phyloP scores from a whole-genome alignment of 2,888 invertebrate species.

The Tetheella fluctuosa region DNA sequence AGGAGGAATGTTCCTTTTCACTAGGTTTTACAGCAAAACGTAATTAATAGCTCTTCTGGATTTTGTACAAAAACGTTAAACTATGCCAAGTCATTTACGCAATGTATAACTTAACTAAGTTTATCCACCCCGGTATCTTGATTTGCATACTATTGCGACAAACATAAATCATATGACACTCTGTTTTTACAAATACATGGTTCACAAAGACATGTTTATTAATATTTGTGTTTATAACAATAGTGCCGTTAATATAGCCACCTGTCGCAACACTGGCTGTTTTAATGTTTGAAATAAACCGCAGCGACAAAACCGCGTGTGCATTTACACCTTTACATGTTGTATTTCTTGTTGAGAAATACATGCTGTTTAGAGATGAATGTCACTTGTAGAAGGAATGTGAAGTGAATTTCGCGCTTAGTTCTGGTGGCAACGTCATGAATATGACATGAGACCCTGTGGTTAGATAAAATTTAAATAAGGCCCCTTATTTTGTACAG shows the following conservation, averaged over 20 bases:
- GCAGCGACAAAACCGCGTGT: slow-evolving; percentile 25
- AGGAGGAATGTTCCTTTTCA: no score
- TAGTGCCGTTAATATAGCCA: background rate
- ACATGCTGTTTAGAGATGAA: slow-evolving; percentile 49
- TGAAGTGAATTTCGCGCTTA: slow-evolving; percentile 55
- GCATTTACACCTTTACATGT: slow-evolving; percentile 43
- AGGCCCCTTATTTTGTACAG: slow-evolving; percentile 5
- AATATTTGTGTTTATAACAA: background rate
- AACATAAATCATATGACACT: background rate
- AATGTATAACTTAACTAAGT: background rate
- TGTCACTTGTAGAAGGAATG: slow-evolving; percentile 43
- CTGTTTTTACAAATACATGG: background rate
- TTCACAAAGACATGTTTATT: background rate
- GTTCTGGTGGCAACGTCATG: slow-evolving; percentile 44
- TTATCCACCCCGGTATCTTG: background rate
- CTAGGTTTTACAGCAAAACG: no score
- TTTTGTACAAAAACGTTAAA: no score
- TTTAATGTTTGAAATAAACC: slow-evolving; percentile 13
- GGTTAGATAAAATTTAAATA: slow-evolving; percentile 25
- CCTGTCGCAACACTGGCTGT: slow-evolving; percentile 8
- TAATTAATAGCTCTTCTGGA: no score
- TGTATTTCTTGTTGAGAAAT: slow-evolving; percentile 50
- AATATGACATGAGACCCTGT: slow-evolving; percentile 60
- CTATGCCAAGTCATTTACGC: no score
- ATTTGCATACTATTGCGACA: background rate